Conservation (phyloP, 2,113 vertebrate genomes). For the Myodes glareolus region DNA sequence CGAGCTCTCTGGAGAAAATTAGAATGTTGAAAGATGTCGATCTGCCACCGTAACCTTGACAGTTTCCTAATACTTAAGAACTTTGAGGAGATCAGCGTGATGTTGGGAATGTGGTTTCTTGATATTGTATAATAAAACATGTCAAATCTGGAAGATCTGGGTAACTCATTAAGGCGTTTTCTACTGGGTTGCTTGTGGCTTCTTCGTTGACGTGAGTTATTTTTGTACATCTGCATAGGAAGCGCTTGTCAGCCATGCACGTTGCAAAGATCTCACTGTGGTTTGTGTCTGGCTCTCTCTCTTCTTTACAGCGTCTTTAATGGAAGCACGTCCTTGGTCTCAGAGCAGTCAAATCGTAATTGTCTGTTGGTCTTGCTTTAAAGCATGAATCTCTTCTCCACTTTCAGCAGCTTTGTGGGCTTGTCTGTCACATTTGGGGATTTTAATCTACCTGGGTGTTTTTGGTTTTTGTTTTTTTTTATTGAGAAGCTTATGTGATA, state of each 20-base stretch:
- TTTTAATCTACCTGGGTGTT: slow-evolving; percentile 7
- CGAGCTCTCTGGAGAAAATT: slow-evolving; percentile 66
- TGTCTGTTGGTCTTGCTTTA: slow-evolving; percentile 19
- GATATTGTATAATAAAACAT: slow-evolving; percentile 55
- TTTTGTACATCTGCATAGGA: slow-evolving; percentile 15
- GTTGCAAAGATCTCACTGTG: background rate
- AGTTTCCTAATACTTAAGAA: slow-evolving; percentile 38
- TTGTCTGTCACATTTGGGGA: slow-evolving; percentile 28
- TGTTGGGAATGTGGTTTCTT: slow-evolving; percentile 38
- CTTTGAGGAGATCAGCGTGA: background rate
- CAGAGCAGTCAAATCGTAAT: background rate
- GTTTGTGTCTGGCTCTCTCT: background rate
- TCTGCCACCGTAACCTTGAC: slow-evolving; percentile 3
- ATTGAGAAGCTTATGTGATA: background rate
- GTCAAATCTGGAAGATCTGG: slow-evolving; percentile 61
- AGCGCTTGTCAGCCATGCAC: background rate
- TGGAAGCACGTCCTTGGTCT: background rate
- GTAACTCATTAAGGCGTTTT: slow-evolving; percentile 37
- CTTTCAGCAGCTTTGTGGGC: background rate
- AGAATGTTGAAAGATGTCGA: slow-evolving; percentile 29
- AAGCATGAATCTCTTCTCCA: background rate
- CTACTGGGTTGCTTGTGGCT: background rate
- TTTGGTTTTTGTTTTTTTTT: background rate
- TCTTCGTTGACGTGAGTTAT: slow-evolving; percentile 33
- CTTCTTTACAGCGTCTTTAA: background rate